Base-by-base conservation (phyloP, 2,888 invertebrate species). In the Silvanus unidentatus region DNA sequence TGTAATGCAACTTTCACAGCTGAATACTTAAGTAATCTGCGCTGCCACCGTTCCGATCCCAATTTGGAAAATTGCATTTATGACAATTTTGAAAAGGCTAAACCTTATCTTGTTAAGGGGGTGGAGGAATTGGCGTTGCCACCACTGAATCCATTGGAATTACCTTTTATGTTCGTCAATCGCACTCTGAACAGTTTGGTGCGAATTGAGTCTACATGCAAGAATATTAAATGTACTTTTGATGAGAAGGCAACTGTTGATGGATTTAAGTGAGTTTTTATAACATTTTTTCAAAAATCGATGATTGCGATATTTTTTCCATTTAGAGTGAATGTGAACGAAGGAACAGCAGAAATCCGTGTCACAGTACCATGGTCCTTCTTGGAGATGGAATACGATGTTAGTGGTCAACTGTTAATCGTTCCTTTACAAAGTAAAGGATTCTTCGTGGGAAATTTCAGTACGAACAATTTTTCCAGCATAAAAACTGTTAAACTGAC, bases 81-180 rank as follows among this genome's bases (percentile, higher is more conserved):
- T 48, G 66, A 77, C 11, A 78, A 79, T 1, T 72, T 88, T 6
- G 79, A 84, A 43, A 67, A 68, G 0, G 69, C 85, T 44, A 73
- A 76, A 30, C 78, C 80, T 0, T 71, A 77, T 29, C 66, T 88
- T 11, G 68, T 72, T 0, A 58, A 70, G 6, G 88, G 88, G 2
- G 82, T 88, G 39, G 78, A 81, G 0, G 83, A 82, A 59, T 69
- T 88, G 1, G 74, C 76, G 11, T 79, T 88, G 37, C 88, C 88
- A 0, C 73, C 80, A 0, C 72, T 85, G 50, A 87, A 88, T 49
- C 88, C 88, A 0, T 76, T 88, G 50, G 70, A 67, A 8, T 73
- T 88, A 10, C 83, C 86, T 0, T 78, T 81, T 42, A 73, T 87
- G 48, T 79, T 79, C 54, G 77, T 88, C 51, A 80, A 82, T 64